Percentiles rank a stretch among this genome's conserved stretches.
Conservation (phyloP, 2,888 invertebrate genomes). For the Melipona bicolor region DNA sequence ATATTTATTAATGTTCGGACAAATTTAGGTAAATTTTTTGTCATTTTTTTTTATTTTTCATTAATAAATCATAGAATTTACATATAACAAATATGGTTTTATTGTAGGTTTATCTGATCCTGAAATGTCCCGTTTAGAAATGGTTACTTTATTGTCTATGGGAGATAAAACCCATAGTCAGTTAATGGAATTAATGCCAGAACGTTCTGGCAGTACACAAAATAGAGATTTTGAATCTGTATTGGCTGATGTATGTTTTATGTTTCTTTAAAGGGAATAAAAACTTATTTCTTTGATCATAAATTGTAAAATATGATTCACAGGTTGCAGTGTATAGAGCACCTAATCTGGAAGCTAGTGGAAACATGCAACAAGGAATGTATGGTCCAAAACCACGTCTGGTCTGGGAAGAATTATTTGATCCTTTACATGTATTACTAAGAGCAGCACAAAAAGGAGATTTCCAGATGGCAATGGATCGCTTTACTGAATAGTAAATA, state of each 20-base stretch:
- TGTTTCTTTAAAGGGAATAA: background rate
- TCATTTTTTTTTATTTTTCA: background rate
- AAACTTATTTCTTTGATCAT: background rate
- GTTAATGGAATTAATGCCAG: slow-evolving; percentile 97
- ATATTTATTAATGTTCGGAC: slow-evolving; percentile 95
- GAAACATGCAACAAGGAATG: slow-evolving; percentile 92
- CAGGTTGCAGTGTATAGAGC: slow-evolving; percentile 94
- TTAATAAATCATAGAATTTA: background rate
- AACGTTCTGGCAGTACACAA: slow-evolving; percentile 96
- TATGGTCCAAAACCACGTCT: slow-evolving; percentile 91
- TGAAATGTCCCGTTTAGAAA: slow-evolving; percentile 92
- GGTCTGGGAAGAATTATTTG: slow-evolving; percentile 97
- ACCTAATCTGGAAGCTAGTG: slow-evolving; percentile 93
- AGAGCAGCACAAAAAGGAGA: slow-evolving; percentile 96
- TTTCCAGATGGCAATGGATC: slow-evolving; percentile 97
- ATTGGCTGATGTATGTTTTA: slow-evolving; percentile 88
- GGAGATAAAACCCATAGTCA: slow-evolving; percentile 98
- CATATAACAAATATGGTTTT: background rate
- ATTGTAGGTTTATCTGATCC: slow-evolving; percentile 86
- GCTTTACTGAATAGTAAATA: slow-evolving; percentile 94
- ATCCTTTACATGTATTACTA: slow-evolving; percentile 96
- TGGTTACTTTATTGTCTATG: slow-evolving; percentile 96
- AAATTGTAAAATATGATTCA: slow-evolving; percentile 40
- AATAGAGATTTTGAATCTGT: slow-evolving; percentile 95
- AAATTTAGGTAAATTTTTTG: slow-evolving; percentile 88